Percentiles rank a stretch among this genome's conserved stretches.
phyloP scores from a whole-genome alignment of 2,888 invertebrate species.

The Nomada fucata region DNA sequence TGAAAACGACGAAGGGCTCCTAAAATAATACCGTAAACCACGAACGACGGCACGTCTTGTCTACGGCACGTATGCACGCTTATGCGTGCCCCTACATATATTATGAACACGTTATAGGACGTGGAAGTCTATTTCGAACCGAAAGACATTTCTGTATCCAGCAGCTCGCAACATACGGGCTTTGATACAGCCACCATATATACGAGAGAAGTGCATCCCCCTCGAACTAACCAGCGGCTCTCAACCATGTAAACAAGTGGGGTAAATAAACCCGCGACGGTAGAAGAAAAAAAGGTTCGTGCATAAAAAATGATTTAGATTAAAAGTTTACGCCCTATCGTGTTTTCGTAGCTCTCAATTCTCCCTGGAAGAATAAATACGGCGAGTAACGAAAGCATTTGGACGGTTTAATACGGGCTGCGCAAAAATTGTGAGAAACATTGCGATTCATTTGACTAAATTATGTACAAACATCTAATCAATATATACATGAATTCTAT shows the following conservation, averaged over 20 bases:
- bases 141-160: slow-evolving; percentile 61
- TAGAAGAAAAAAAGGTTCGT: background rate
- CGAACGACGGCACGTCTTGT: slow-evolving; percentile 36
- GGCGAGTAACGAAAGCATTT: no score
- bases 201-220: slow-evolving; percentile 68
- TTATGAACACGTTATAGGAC: slow-evolving; percentile 58
- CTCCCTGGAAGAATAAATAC: background rate
- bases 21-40: slow-evolving; percentile 69
- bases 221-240: slow-evolving; percentile 63
- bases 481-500: no score
- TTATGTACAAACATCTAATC: no score
- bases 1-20: slow-evolving; percentile 33
- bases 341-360: background rate
- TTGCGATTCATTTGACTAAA: no score
- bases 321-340: slow-evolving; percentile 4
- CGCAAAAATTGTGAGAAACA: no score
- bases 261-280: background rate
- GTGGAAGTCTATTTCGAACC: slow-evolving; percentile 73
- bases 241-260: slow-evolving; percentile 61
- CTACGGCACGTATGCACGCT: slow-evolving; percentile 37
- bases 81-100: slow-evolving; percentile 51
- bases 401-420: no score
- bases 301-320: background rate
- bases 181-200: slow-evolving; percentile 68
- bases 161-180: slow-evolving; percentile 65